Evolutionary conservation across 2,888 invertebrate species (phyloP), one percentile per base, ranked within the genome.

Genomic region (Hemicrepidius hirtus): DNA sequence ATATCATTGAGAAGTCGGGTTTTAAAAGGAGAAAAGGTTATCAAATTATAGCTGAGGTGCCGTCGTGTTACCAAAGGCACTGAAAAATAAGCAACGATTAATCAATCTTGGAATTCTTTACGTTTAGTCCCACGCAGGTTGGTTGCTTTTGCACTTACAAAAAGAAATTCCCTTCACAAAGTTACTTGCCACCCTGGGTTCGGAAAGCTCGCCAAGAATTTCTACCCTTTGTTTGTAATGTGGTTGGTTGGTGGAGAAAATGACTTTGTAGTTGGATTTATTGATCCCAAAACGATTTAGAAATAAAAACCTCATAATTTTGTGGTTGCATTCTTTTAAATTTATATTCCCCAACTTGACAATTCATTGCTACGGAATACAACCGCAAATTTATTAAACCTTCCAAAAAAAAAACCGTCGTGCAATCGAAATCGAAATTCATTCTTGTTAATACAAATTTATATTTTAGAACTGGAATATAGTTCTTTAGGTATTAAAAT

Each of bases 81-180:
- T 46, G 59, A 70, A 70, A 70, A 70, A 65, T 70, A 60, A 32
- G 70, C 32, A 41, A 35, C 70, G 21, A 72, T 72, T 72, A 72
- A 68, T 72, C 72, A 68, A 68, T 72, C 63, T 59, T 37, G 37
- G 66, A 44, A 66, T 57, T 66, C 66, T 63, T 40, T 57, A 4
- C 32, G 16, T 41, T 18, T 35, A 35, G 60, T 20, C 49, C 49
- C 20, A 9, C 49, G 41, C 12, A 10, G 16, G 60, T 37, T 16
- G 37, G 59, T 68, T 59, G 60, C 35, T 46, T 59, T 59, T 46
- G 32, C 50, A 67, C 57, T 37, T 46, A 10, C 32, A 28, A 46
- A 53, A 66, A 59, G 59, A 59, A 59, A 57, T 59, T 67, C 57
- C 28, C 24, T 24, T 24, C 49, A 60, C 46, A 10, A 41, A 64